These are phyloP conservation scores for Epinotia nisella DNA, from an alignment of 2,888 invertebrate genomes.

Conservation along the genomic window DNA sequence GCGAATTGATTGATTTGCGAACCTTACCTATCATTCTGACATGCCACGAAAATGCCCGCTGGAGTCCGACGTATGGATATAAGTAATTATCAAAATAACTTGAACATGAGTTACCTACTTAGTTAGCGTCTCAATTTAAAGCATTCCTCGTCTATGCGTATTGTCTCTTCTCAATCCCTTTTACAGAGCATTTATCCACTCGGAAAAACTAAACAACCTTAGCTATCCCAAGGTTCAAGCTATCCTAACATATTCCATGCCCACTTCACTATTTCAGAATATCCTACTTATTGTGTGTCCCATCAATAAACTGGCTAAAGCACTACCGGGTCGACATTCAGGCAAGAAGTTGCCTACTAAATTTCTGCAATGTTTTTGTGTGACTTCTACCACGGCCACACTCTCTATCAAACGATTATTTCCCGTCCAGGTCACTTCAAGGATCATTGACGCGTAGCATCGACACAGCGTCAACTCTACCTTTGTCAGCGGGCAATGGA, in stretches of 20 bases:
- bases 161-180: not conserved
- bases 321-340: constrained; percentile 27
- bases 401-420: constrained; percentile 4
- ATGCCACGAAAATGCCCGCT: no score
- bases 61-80: no score
- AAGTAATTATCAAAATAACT: no score
- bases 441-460: constrained; percentile 79
- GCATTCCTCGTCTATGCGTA: no score
- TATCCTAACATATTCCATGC: not conserved
- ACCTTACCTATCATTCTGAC: no score
- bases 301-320: constrained; percentile 36
- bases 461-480: constrained; percentile 77
- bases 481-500: constrained; percentile 72
- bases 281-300: constrained; percentile 34
- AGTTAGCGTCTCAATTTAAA: no score
- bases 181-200: constrained; percentile 1
- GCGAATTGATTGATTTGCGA: no score
- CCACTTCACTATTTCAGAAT: constrained; percentile 19
- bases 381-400: constrained; percentile 4
- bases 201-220: not conserved
- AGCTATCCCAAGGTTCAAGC: not conserved
- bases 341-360: constrained; percentile 42
- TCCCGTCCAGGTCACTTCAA: constrained; percentile 69
- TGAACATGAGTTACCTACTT: no score
- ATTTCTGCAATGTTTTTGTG: constrained; percentile 44